phyloP scores from a whole-genome alignment of 2,888 invertebrate genomes.

The Drosophila pseudotakahashii region DNA sequence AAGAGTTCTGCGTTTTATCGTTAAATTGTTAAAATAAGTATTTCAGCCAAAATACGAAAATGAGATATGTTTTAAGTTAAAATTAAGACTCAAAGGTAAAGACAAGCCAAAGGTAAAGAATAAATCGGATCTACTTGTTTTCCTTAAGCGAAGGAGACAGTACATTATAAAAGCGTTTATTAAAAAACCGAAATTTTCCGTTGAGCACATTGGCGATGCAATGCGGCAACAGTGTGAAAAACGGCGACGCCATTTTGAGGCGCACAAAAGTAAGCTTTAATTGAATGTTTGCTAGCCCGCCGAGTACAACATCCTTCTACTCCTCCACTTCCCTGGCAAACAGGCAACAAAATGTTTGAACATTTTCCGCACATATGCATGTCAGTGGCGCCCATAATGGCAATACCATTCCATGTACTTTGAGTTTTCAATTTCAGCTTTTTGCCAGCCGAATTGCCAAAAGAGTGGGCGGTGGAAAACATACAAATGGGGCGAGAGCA shows the following conservation, averaged over 20 bases:
- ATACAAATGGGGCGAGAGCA: conserved; percentile 12
- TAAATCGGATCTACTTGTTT: no score
- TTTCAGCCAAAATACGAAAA: no score
- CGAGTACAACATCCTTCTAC: conserved; percentile 6
- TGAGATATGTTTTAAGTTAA: no score
- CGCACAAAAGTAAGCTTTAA: conserved; percentile 76
- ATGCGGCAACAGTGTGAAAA: conserved; percentile 65
- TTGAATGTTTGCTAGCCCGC: conserved; percentile 72
- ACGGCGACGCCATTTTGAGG: conserved; percentile 64
- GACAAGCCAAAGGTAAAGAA: not conserved
- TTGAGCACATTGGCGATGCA: conserved; percentile 15
- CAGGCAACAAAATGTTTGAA: conserved; percentile 22
- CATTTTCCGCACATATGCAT: conserved; percentile 22
- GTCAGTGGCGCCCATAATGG: conserved; percentile 55
- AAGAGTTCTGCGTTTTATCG: no score
- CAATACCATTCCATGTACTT: conserved; percentile 68
- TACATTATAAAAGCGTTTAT: not conserved
- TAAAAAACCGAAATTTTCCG: conserved; percentile 11
- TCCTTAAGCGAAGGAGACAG: no score
- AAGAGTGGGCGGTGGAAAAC: conserved; percentile 3
- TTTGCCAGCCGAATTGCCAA: conserved; percentile 36
- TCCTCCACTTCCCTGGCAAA: conserved; percentile 10
- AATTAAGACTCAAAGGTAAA: no score
- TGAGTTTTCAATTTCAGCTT: conserved; percentile 76
- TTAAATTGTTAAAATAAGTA: no score